Evolutionary conservation across 92 coral and sea anemone genomes (phyloP), one percentile per base, ranked within the genome.

Genomic region (Epizoanthus rinbou): DNA sequence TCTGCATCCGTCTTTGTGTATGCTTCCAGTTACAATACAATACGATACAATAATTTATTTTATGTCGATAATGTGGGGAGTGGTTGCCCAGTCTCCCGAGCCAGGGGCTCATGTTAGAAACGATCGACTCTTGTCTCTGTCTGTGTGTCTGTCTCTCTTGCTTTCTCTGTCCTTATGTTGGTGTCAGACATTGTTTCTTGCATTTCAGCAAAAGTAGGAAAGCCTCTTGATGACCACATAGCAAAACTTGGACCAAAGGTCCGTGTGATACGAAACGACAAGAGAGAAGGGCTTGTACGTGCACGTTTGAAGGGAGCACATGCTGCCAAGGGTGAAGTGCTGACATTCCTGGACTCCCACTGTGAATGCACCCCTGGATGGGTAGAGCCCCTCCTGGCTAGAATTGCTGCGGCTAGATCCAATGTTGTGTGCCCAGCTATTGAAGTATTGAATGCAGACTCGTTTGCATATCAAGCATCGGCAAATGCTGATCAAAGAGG

Each of bases 361-460:
- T 97, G 99, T 83, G 99, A 97, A 83, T 95, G 95, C 10, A 97
- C 99, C 10, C 98, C 99, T 39, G 99, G 99, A 10, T 97, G 99
- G 99, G 99, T 81, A 21, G 99, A 97, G 87, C 99, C 99, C 23
- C 81, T 97, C 50, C 80, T 97, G 59, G 99, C 95, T 15, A 87
- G 99, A 45, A 97, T 97, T 82, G 98, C 98, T n/a, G 94, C 73
- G 14, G 90, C 85, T 3, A 84, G 91, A 57, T 88, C 91, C 62
- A 92, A 94, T 84, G 98, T 97, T 14, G 99, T 97, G n/a, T 97
- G 99, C 75, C 99, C 99, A 0, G 99, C 99, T 9, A 97, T 97
- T 53, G 99, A 97, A 74, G 99, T 97, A 18, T 76, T 97, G 57
- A 97, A 97, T 87, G 99, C 99, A 3, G 99, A 97, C 69, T 92